Conservation (phyloP, 2,888 invertebrate genomes). For the Frankliniella intonsa region DNA sequence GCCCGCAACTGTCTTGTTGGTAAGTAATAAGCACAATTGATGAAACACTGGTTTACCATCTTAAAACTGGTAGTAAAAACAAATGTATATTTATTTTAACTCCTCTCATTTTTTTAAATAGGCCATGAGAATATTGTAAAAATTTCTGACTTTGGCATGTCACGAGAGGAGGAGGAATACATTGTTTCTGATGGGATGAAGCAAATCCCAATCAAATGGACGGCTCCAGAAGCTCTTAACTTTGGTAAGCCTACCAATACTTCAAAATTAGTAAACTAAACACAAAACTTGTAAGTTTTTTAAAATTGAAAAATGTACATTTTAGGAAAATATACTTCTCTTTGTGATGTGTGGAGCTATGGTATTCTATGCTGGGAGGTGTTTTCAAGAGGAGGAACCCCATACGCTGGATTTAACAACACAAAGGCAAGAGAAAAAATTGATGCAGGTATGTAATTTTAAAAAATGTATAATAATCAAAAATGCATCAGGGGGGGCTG, state of each 20-base stretch:
- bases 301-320: slow-evolving; percentile 32
- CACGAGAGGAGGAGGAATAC: slow-evolving; percentile 92
- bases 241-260: slow-evolving; percentile 59
- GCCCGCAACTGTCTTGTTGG: slow-evolving; percentile 89
- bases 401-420: slow-evolving; percentile 91
- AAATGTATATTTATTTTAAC: neutral
- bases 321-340: slow-evolving; percentile 84
- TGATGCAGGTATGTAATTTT: slow-evolving; percentile 65
- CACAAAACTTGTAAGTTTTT: neutral
- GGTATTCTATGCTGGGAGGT: slow-evolving; percentile 96
- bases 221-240: slow-evolving; percentile 93
- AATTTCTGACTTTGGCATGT: slow-evolving; percentile 98
- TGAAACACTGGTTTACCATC: slow-evolving; percentile 14
- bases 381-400: slow-evolving; percentile 88
- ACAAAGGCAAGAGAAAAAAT: slow-evolving; percentile 90
- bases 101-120: slow-evolving; percentile 36
- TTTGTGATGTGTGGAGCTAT: slow-evolving; percentile 97
- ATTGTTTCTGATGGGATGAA: slow-evolving; percentile 97
- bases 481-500: neutral
- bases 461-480: neutral
- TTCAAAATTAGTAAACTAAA: slow-evolving; percentile 29
- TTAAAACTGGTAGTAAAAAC: neutral
- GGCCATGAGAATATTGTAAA: slow-evolving; percentile 83
- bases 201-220: slow-evolving; percentile 98
- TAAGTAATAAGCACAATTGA: slow-evolving; percentile 41